Conservation (phyloP, 2,888 invertebrate genomes). For the Gasteruption jaculator region DNA sequence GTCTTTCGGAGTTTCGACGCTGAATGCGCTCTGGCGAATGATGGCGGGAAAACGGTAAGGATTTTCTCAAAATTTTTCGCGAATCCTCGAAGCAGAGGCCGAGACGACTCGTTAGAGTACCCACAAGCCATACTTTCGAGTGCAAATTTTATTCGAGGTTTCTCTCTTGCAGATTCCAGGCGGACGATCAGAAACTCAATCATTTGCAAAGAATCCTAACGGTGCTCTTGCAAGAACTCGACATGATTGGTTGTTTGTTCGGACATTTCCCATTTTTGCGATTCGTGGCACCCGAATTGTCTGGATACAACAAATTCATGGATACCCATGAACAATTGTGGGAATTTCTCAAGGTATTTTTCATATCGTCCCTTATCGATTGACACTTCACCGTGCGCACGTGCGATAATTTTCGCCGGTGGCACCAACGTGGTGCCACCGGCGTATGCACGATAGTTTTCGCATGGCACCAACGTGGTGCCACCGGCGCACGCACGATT, state of each 20-base stretch:
- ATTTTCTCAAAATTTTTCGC: conserved; percentile 8
- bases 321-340: conserved; percentile 69
- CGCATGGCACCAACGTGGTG: no score
- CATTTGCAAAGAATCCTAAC: conserved; percentile 66
- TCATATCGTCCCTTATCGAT: conserved; percentile 13
- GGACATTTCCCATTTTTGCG: conserved; percentile 73
- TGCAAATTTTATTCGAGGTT: not conserved
- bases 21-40: conserved; percentile 82
- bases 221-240: conserved; percentile 68
- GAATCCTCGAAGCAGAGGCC: not conserved
- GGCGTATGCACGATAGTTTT: no score
- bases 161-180: conserved; percentile 62
- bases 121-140: no score
- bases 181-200: conserved; percentile 66
- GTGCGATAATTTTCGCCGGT: conserved; percentile 3
- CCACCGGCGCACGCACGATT: no score
- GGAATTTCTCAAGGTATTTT: conserved; percentile 60
- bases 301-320: conserved; percentile 73
- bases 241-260: conserved; percentile 78
- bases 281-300: conserved; percentile 68
- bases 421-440: no score
- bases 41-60: conserved; percentile 63
- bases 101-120: no score
- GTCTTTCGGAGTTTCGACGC: conserved; percentile 70
- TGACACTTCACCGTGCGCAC: not conserved